These are phyloP conservation scores for Ardeotis arabs DNA, from an alignment of 2,113 vertebrate species.

Conservation along the genomic window DNA sequence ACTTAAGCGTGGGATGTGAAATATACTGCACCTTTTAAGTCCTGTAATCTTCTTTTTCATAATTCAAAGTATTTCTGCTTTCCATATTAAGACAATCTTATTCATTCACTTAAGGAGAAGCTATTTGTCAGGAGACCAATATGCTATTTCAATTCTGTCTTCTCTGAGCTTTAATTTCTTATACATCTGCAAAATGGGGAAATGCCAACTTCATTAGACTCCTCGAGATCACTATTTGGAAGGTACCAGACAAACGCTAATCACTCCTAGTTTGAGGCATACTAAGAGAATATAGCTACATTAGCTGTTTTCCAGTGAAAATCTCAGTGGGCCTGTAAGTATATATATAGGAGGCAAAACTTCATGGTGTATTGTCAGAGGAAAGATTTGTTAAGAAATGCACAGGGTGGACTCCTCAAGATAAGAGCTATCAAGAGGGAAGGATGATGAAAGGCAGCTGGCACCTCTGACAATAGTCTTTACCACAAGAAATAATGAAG, in stretches of 20 bases:
- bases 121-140: not conserved
- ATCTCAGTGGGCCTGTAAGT: not conserved
- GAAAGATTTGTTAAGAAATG: not conserved
- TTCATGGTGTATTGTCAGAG: not conserved
- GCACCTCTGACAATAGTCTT: not conserved
- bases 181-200: not conserved
- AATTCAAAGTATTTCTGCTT: not conserved
- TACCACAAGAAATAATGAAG: not conserved
- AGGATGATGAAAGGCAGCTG: not conserved
- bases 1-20: not conserved
- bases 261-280: not conserved
- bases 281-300: not conserved
- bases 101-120: not conserved
- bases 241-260: not conserved
- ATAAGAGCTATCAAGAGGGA: not conserved
- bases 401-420: not conserved
- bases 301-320: not conserved
- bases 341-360: not conserved
- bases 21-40: not conserved
- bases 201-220: not conserved
- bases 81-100: not conserved
- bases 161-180: not conserved
- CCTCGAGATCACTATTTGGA: not conserved
- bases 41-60: not conserved
- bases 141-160: not conserved